phyloP scores from a whole-genome alignment of 2,113 vertebrate species.

The Echinops telfairi region DNA sequence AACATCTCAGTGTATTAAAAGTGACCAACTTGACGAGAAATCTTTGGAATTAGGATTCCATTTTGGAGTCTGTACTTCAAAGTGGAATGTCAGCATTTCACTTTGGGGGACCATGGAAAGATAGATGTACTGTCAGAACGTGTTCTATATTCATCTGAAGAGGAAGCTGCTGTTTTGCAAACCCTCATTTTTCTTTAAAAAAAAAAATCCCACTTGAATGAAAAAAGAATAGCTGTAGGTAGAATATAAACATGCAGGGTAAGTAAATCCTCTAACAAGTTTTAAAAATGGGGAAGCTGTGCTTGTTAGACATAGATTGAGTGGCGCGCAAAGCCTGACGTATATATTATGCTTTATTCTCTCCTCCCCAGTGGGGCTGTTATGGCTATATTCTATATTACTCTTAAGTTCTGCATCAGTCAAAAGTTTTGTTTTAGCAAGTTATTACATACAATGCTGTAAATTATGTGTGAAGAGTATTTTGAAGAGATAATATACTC shows the following conservation, averaged over 20 bases:
- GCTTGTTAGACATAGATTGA: slow-evolving; percentile 37
- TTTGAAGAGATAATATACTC: slow-evolving; percentile 77
- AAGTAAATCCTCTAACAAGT: slow-evolving; percentile 15
- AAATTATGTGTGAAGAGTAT: slow-evolving; percentile 85
- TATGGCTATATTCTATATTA: slow-evolving; percentile 65
- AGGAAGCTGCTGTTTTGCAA: slow-evolving; percentile 56
- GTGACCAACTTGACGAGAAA: slow-evolving; percentile 34
- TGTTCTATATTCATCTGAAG: neutral
- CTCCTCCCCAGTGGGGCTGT: slow-evolving; percentile 63
- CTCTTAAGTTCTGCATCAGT: slow-evolving; percentile 71
- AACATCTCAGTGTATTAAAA: slow-evolving; percentile 46
- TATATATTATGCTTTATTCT: slow-evolving; percentile 32
- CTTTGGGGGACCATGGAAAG: neutral
- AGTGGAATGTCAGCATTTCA: slow-evolving; percentile 7
- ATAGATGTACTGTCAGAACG: slow-evolving; percentile 6
- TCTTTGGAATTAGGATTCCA: slow-evolving; percentile 17
- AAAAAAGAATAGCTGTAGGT: slow-evolving; percentile 54
- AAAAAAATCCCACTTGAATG: slow-evolving; percentile 22
- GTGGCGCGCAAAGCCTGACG: neutral
- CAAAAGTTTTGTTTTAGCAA: slow-evolving; percentile 80
- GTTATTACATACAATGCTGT: slow-evolving; percentile 81
- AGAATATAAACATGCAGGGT: slow-evolving; percentile 31
- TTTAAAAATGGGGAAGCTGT: neutral
- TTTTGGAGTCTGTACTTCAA: slow-evolving; percentile 51
- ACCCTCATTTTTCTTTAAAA: slow-evolving; percentile 3